Conservation (phyloP, 2,797 vertebrate species). For the Microcaecilia unicolor region DNA sequence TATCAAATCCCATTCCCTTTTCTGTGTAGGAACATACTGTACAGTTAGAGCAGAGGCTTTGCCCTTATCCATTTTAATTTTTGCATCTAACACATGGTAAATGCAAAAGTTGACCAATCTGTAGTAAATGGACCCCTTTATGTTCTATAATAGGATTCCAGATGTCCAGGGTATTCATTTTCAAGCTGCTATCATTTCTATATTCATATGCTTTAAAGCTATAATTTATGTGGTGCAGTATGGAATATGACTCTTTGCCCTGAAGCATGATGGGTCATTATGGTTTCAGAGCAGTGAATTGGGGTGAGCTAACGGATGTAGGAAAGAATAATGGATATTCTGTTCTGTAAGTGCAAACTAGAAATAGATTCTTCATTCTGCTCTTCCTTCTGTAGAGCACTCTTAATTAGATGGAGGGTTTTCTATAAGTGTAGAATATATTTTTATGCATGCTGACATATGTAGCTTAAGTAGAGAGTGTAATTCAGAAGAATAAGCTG, state of each 20-base stretch:
- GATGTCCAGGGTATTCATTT: constrained; percentile 10
- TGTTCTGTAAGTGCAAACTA: constrained; percentile 24
- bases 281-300: constrained; percentile 23
- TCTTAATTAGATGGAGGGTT: constrained; percentile 16
- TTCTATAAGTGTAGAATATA: not conserved
- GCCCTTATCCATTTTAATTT: too few relatives aligned
- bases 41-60: too few relatives aligned
- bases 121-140: too few relatives aligned
- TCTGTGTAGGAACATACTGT: too few relatives aligned
- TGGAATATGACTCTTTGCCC: constrained; percentile 22
- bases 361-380: constrained; percentile 21
- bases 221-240: constrained; percentile 14
- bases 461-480: constrained; percentile 2
- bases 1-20: too few relatives aligned
- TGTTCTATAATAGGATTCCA: constrained; percentile 9
- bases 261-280: constrained; percentile 10
- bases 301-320: constrained; percentile 33
- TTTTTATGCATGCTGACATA: not conserved
- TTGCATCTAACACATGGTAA: too few relatives aligned
- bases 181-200: constrained; percentile 18
- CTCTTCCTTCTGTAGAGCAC: constrained; percentile 7
- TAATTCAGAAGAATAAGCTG: too few relatives aligned
- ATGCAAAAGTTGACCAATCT: too few relatives aligned
- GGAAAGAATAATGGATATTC: constrained; percentile 33
- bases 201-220: constrained; percentile 25